Conservation (phyloP, 2,888 invertebrate species). For the Entomobrya multifasciata region DNA sequence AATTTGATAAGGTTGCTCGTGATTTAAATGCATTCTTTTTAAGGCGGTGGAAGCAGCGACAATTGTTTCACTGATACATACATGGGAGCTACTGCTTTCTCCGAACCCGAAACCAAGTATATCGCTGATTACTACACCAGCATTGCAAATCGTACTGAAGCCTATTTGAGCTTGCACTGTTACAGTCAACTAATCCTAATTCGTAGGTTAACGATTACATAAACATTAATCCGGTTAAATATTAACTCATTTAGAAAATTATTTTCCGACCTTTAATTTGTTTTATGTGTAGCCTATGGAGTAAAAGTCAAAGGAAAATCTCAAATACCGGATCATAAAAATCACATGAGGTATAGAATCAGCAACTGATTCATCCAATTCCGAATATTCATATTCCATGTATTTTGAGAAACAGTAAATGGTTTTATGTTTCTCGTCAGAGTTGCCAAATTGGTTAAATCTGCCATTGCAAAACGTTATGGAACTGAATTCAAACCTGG, state of each 20-base stretch:
- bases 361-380: too few species aligned
- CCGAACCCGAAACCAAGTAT: constrained; percentile 77
- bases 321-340: constrained; percentile 58
- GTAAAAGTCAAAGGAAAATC: constrained; percentile 45
- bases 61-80: constrained; percentile 68
- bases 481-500: constrained; percentile 72
- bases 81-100: constrained; percentile 70
- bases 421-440: too few species aligned
- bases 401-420: too few species aligned
- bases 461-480: constrained; percentile 63
- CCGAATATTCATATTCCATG: too few species aligned
- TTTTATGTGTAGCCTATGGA: constrained; percentile 61
- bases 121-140: constrained; percentile 80
- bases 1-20: too few species aligned
- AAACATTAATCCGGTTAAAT: too few species aligned
- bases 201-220: too few species aligned
- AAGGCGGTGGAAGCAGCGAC: constrained; percentile 80
- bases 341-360: too few species aligned
- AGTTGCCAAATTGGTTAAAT: constrained; percentile 30
- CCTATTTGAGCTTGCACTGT: constrained; percentile 71
- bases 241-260: too few species aligned
- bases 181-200: constrained; percentile 71
- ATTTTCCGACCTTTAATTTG: too few species aligned
- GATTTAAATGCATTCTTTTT: too few species aligned
- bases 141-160: constrained; percentile 36